A percentile compares a stretch with the other conserved stretches of the same genome.
Evolutionary conservation across 2,113 vertebrate genomes (phyloP).

Genomic region (Silurus asotus): DNA sequence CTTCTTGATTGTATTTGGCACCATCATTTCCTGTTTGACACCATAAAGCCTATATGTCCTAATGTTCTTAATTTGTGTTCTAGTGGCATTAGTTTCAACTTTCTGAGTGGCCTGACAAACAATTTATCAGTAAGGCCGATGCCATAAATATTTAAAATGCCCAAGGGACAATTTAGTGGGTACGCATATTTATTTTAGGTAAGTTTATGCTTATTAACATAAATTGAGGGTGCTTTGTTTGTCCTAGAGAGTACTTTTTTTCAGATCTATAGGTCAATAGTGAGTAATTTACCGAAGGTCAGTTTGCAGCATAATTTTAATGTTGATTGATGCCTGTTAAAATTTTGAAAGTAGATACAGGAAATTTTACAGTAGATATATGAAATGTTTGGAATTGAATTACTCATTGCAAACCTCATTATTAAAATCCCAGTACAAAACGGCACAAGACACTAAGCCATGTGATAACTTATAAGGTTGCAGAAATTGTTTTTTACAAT

Average conservation of each 20-base stretch:
- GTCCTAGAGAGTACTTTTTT: constrained; percentile 9
- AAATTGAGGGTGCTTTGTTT: constrained; percentile 22
- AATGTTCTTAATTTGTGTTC: constrained; percentile 6
- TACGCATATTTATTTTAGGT: constrained; percentile 7
- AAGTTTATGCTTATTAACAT: constrained; percentile 16
- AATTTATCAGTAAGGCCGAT: constrained; percentile 9
- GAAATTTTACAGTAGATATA: constrained; percentile 10
- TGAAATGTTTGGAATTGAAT: background rate
- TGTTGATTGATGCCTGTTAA: constrained; percentile 19
- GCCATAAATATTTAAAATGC: constrained; percentile 10
- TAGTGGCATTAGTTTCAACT: constrained; percentile 1
- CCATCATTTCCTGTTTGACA: background rate
- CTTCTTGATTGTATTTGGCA: background rate
- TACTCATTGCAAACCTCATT: background rate
- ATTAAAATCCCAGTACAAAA: constrained; percentile 7
- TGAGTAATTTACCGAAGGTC: constrained; percentile 29
- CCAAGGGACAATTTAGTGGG: constrained; percentile 10
- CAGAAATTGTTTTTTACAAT: constrained; percentile 5
- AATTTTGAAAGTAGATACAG: background rate
- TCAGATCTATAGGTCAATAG: constrained; percentile 13
- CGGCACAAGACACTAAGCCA: background rate
- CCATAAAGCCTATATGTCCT: background rate
- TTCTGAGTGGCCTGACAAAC: constrained; percentile 14
- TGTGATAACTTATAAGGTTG: background rate
- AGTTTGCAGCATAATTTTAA: constrained; percentile 7